Base-by-base conservation (phyloP, 2,888 invertebrate species). In the Yponomeuta plumbellus region DNA sequence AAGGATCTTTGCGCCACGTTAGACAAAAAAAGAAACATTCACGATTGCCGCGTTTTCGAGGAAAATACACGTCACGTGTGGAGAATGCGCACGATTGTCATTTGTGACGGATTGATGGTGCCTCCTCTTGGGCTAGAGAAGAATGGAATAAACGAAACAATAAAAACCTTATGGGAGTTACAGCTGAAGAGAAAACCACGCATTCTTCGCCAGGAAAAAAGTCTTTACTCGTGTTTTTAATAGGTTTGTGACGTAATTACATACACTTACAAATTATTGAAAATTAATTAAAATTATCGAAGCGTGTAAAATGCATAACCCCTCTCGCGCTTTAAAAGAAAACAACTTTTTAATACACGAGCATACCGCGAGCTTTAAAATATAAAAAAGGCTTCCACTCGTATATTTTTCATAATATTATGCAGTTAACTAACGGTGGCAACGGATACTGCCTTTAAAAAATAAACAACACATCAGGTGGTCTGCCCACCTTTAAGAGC, bases 1-100 rank as follows among this genome's bases (percentile, higher is more conserved):
- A 88, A 88, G 81, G 76, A 76, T 76, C 77, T 80, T 78, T 76
- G 75, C 76, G 81, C 86, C 88, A 88, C 88, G 88, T 87, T 80
- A 13, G 77, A 74, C 44, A 52, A 52, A 34, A 34, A 34, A 52
- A 52, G 44, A 75, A 80, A 80, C 77, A 83, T 82, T 80, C 81
- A 80, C 83, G 81, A 79, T 78, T 52, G 44, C 75, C 73, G 71
- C 75, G 77, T 83, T 88, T 88, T 88, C 84, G 81, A 84, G 88
- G n/a, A 52, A 64, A 64, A 21, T 22, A 20, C n/a, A 64, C 52
- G 63, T 64, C 6, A 64, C 44, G 20, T n/a, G 40, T 64, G 34
- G 40, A 44, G 61, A 23, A 64, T 64, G 63, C 23, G 63, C 63
- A 64, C 63, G 63, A 64, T 64, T 64, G 20, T 64, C 63, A 64